A percentile compares a stretch with the other conserved stretches of the same genome.
phyloP scores from a whole-genome alignment of 2,113 vertebrate species.

The Pholis gunnellus region DNA sequence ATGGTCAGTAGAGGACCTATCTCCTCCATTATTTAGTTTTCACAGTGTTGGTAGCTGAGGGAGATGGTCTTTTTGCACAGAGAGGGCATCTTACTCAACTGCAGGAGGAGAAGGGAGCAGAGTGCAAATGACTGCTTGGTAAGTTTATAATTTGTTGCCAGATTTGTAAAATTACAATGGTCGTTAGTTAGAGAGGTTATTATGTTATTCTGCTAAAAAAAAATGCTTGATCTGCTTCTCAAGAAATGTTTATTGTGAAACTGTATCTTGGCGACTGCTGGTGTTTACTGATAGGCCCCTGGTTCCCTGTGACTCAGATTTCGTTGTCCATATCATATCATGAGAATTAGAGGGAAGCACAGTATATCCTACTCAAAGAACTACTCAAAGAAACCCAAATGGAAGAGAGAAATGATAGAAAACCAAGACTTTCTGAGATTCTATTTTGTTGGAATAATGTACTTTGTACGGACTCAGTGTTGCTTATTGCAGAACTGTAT shows the following conservation, averaged over 20 bases:
- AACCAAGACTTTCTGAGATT: neutral
- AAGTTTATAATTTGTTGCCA: slow-evolving; percentile 54
- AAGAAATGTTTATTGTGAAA: slow-evolving; percentile 1
- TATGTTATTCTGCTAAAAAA: neutral
- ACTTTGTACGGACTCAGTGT: neutral
- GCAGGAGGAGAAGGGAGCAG: slow-evolving; percentile 58
- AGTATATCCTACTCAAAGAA: neutral
- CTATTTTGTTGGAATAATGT: neutral
- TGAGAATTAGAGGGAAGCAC: neutral
- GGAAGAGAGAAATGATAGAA: neutral
- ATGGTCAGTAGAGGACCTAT: neutral
- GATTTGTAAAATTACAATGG: slow-evolving; percentile 5
- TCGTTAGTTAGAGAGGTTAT: neutral
- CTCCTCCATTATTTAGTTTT: slow-evolving; percentile 11
- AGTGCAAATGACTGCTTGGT: slow-evolving; percentile 58
- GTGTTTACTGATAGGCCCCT: neutral
- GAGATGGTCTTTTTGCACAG: slow-evolving; percentile 75
- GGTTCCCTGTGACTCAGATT: neutral
- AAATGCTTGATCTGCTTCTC: neutral
- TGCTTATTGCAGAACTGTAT: neutral
- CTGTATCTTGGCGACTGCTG: neutral
- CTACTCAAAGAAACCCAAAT: neutral
- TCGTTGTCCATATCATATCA: neutral
- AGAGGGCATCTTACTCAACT: slow-evolving; percentile 76
- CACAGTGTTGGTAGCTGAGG: slow-evolving; percentile 24